These are phyloP conservation scores for Colletes collaris DNA, from an alignment of 2,888 invertebrate genomes.

Conservation along the genomic window DNA sequence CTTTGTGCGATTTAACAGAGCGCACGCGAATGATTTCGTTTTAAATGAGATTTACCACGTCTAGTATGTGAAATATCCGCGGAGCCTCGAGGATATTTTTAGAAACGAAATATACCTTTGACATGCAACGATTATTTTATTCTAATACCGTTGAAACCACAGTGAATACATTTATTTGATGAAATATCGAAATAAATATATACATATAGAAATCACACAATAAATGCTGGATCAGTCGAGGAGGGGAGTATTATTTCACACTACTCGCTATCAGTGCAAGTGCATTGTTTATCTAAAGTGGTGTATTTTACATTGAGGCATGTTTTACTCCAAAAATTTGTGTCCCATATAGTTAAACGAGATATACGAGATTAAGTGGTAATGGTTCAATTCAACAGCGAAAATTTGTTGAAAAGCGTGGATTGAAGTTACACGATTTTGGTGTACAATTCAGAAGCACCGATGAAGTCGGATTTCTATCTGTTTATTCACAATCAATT, in stretches of 20 bases:
- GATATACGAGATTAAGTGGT: too few species aligned
- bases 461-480: conserved; percentile 13
- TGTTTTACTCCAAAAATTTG: too few species aligned
- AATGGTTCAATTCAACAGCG: background rate
- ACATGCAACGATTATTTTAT: background rate
- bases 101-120: background rate
- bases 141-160: background rate
- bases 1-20: conserved; percentile 24
- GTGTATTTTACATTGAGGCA: too few species aligned
- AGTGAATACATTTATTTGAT: background rate
- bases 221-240: too few species aligned
- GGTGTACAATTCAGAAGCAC: background rate
- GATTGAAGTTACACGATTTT: background rate
- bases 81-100: background rate
- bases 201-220: too few species aligned
- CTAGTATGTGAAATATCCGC: conserved; percentile 1
- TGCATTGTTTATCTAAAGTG: too few species aligned
- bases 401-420: background rate
- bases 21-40: background rate
- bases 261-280: too few species aligned
- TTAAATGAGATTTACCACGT: conserved; percentile 27
- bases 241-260: too few species aligned
- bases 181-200: background rate
- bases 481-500: conserved; percentile 18
- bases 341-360: too few species aligned